Percentiles rank a stretch among this genome's conserved stretches.
These are phyloP conservation scores for Mesochorus sp. DNA, from an alignment of 2,888 invertebrate genomes.

Conservation along the genomic window DNA sequence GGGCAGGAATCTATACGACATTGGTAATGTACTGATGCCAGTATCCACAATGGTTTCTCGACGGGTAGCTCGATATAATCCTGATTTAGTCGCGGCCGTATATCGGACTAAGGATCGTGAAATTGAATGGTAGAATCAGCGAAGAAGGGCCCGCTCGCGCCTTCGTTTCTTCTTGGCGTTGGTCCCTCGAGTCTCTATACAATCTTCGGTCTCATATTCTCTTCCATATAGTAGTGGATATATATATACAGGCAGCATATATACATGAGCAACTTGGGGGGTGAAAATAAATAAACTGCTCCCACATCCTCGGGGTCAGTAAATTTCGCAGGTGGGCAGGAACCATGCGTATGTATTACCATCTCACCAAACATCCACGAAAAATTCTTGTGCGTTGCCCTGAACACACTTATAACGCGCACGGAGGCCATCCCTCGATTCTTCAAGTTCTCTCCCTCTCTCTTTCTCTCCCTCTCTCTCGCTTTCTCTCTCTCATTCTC, in stretches of 20 bases:
- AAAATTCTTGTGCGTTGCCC: conserved; percentile 6
- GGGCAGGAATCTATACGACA: conserved; percentile 23
- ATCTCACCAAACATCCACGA: conserved; percentile 18
- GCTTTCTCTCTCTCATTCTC: background rate
- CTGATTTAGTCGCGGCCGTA: conserved; percentile 77
- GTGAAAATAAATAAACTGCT: conserved; percentile 70
- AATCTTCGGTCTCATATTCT: conserved; percentile 22
- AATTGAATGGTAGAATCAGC: conserved; percentile 78
- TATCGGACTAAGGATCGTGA: conserved; percentile 76
- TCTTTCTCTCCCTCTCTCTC: conserved; percentile 3
- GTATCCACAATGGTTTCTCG: conserved; percentile 59
- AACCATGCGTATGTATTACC: conserved; percentile 18
- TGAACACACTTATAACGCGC: conserved; percentile 22
- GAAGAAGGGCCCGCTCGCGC: conserved; percentile 49
- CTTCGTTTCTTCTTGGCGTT: conserved; percentile 34
- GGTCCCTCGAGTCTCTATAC: conserved; percentile 39
- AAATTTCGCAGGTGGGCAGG: conserved; percentile 73
- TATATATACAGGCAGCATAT: conserved; percentile 1
- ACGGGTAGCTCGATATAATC: conserved; percentile 73
- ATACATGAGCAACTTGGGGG: conserved; percentile 43
- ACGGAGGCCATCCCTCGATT: conserved; percentile 37
- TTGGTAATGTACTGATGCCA: conserved; percentile 26
- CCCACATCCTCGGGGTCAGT: conserved; percentile 65
- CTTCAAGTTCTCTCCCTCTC: conserved; percentile 28
- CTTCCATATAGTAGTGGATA: too few species aligned